Percentiles rank a stretch among this genome's conserved stretches.
These are phyloP conservation scores for Antheraea assamensis DNA, from an alignment of 2,888 invertebrate genomes.

Conservation along the genomic window DNA sequence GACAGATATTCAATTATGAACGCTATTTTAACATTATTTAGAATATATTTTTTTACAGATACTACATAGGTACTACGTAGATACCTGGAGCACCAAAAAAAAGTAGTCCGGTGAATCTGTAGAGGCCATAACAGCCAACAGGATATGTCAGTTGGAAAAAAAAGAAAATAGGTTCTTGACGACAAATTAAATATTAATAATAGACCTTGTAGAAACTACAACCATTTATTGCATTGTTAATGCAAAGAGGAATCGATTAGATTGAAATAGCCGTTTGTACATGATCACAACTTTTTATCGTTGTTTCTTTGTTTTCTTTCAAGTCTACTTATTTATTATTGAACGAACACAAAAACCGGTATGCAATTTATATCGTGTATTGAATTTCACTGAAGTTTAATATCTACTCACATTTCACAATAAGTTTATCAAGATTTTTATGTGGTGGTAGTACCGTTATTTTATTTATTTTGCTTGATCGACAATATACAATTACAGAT, in stretches of 20 bases:
- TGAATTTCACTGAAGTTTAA: slow-evolving; percentile 12
- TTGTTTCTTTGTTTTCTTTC: neutral
- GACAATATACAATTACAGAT: neutral
- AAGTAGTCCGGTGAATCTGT: too few species aligned
- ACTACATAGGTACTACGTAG: too few species aligned
- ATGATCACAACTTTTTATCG: slow-evolving; percentile 3
- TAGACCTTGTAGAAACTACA: neutral
- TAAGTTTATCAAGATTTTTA: slow-evolving; percentile 8
- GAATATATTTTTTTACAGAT: neutral
- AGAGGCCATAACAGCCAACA: too few species aligned
- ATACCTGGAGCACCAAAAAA: too few species aligned
- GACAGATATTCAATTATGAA: neutral
- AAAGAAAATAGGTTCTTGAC: too few species aligned
- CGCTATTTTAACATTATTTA: neutral
- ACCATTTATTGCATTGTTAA: neutral
- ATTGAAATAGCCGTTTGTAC: slow-evolving; percentile 10
- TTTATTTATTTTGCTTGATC: neutral
- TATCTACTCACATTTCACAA: slow-evolving; percentile 7
- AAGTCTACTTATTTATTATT: slow-evolving; percentile 7
- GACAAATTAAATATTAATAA: too few species aligned
- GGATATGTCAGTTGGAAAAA: too few species aligned
- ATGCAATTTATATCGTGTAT: slow-evolving; percentile 15
- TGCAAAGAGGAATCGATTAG: neutral
- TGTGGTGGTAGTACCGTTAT: slow-evolving; percentile 1
- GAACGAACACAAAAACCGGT: slow-evolving; percentile 10